Evolutionary conservation across 2,113 vertebrate genomes (phyloP).

Genomic region (Danio rerio): DNA sequence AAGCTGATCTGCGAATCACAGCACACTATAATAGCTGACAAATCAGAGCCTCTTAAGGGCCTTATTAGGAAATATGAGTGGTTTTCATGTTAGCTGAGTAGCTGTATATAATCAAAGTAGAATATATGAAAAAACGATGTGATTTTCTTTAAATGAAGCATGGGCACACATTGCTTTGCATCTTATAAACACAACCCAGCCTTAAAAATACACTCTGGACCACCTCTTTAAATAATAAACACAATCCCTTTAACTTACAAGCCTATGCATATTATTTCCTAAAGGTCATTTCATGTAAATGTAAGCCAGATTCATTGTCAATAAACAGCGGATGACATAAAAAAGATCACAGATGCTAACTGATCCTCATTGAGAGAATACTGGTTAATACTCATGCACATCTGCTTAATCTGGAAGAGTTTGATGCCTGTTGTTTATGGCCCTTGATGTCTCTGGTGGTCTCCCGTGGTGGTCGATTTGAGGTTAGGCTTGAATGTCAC

Average conservation of each 20-base stretch:
- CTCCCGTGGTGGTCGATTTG: background rate
- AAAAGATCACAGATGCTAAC: slow-evolving; percentile 11
- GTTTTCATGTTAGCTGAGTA: no score
- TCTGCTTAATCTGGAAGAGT: slow-evolving; percentile 14
- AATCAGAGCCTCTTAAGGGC: no score
- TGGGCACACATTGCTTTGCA: no score
- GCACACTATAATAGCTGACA: no score
- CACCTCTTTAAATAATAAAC: slow-evolving; percentile 8
- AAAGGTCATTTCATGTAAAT: background rate
- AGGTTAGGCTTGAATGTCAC: slow-evolving; percentile 32
- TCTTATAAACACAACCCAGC: no score
- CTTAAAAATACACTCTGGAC: no score
- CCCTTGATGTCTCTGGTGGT: slow-evolving; percentile 26
- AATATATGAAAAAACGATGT: no score
- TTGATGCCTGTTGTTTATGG: slow-evolving; percentile 7
- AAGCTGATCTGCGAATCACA: no score
- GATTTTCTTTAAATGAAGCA: no score
- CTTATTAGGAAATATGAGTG: no score
- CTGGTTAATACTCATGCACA: background rate
- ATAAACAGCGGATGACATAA: slow-evolving; percentile 6
- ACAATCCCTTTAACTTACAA: background rate
- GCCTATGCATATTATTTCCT: background rate
- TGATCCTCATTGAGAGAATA: slow-evolving; percentile 2
- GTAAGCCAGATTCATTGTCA: background rate
- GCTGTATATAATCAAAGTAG: no score